Base-by-base conservation (phyloP, 64 coral and sea anemone genomes). In the Orbicella faveolata region DNA sequence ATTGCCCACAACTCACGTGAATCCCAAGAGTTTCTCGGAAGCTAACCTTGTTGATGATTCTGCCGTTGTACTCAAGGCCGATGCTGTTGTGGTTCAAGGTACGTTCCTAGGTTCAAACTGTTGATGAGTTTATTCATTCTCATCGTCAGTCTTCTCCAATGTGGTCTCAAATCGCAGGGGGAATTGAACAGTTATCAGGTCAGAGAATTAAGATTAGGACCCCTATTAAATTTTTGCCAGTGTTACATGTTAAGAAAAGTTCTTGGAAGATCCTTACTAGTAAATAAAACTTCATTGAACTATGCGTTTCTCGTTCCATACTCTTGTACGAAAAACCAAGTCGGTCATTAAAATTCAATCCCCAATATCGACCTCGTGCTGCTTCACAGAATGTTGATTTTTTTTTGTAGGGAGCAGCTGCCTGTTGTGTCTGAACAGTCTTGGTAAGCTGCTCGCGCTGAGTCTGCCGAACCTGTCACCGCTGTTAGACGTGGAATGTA, bases 321-420 rank as follows among this genome's bases (percentile, higher is more conserved):
- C 10, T 13, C 55, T 59, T 59, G 6, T 2, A 59, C 10, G 15
- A 59, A 59, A 59, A 59, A 59, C 11, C 11, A 59, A 15, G 11
- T 59, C 12, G 55, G 11, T 16, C 11, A 53, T 10, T 53, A 53
- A 53, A 53, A 53, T 53, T 53, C 30, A 30, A 30, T 20, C 23
- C 17, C 18, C 63, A 65, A 0, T 15, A 15, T 15, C 2, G 14
- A 25, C 17, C 18, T 7, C 18, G 64, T 19, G 18, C 23, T 19
- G 21, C 1, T 4, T 26, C 37, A n/a, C 17, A 9, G 26, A 13
- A 36, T 15, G 12, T 64, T 4, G 36, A 1, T 54, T 90, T 72
- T 90, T 90, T 70, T 4, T 91, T 63, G 26, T 48, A 98, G 96
- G 96, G 25, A 98, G 83, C 70, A 98, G 96, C 74, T 98, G 96